A percentile compares a stretch with the other conserved stretches of the same genome.
Evolutionary conservation across 1,140 invertebrate species (phyloP).

Genomic region (Zaprionus taronus): DNA sequence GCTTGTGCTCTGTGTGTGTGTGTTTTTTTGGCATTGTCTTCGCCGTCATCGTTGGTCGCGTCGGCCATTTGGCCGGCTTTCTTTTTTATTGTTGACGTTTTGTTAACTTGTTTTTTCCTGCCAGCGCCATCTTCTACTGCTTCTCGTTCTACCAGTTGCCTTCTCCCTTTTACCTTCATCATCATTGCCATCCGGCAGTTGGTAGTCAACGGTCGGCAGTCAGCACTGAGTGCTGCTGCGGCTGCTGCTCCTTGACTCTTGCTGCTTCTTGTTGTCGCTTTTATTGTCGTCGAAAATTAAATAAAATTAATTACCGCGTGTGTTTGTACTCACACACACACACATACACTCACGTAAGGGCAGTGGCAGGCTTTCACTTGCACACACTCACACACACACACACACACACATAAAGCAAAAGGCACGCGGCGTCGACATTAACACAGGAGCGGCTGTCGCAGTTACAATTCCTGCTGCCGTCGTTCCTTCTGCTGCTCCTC

Average conservation of each 20-base stretch:
- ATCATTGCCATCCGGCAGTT: slow-evolving; percentile 30
- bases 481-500: neutral
- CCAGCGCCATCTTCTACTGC: slow-evolving; percentile 25
- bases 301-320: slow-evolving; percentile 81
- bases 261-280: slow-evolving; percentile 58
- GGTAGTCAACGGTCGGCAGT: slow-evolving; percentile 2
- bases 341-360: slow-evolving; percentile 26
- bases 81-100: slow-evolving; percentile 70
- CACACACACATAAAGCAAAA: slow-evolving; percentile 6
- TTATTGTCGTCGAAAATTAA: slow-evolving; percentile 82
- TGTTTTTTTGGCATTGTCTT: slow-evolving; percentile 51
- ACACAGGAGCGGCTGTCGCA: slow-evolving; percentile 2
- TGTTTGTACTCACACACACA: slow-evolving; percentile 54
- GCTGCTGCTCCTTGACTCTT: slow-evolving; percentile 41
- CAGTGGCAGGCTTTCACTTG: neutral
- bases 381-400: slow-evolving; percentile 8
- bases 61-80: slow-evolving; percentile 60
- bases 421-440: slow-evolving; percentile 26
- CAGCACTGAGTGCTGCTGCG: slow-evolving; percentile 1
- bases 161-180: slow-evolving; percentile 14
- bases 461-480: slow-evolving; percentile 10
- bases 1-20: no score
- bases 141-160: neutral
- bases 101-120: slow-evolving; percentile 82
- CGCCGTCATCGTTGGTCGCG: slow-evolving; percentile 45